These are phyloP conservation scores for Pica pica DNA, from an alignment of 2,113 vertebrate genomes.

Conservation along the genomic window DNA sequence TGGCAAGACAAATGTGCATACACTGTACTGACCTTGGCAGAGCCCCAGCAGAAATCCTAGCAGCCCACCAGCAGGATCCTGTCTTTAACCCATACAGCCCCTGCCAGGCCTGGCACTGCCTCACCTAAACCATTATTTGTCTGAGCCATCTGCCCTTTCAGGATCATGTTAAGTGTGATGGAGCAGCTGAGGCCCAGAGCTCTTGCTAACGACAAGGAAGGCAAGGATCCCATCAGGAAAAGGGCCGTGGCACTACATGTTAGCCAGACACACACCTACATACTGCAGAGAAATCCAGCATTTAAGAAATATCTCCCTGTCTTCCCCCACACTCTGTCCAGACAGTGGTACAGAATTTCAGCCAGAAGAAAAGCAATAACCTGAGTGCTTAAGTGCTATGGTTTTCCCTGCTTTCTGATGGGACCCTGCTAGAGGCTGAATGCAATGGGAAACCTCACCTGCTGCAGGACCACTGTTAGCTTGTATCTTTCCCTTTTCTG, in stretches of 20 bases:
- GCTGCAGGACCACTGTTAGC: not conserved
- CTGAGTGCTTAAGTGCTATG: not conserved
- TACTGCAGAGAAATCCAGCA: not conserved
- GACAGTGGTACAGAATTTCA: not conserved
- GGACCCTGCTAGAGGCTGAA: not conserved
- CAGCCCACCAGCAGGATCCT: not conserved
- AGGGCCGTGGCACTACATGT: not conserved
- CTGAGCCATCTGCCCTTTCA: not conserved
- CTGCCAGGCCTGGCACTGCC: not conserved
- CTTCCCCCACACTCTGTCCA: not conserved
- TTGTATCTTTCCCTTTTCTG: not conserved
- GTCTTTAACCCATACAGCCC: not conserved
- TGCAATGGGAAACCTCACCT: not conserved
- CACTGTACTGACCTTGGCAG: not conserved
- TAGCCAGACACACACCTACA: not conserved
- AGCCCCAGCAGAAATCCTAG: not conserved
- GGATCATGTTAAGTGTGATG: rapidly evolving
- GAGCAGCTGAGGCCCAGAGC: not conserved
- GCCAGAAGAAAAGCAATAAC: not conserved
- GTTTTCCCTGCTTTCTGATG: not conserved
- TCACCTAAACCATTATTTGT: not conserved
- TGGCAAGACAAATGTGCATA: not conserved
- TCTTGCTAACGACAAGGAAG: not conserved
- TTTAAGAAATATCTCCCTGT: not conserved
- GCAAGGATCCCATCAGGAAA: not conserved